phyloP scores from a whole-genome alignment of 1,140 invertebrate genomes.

The Drosophila tsacasi region DNA sequence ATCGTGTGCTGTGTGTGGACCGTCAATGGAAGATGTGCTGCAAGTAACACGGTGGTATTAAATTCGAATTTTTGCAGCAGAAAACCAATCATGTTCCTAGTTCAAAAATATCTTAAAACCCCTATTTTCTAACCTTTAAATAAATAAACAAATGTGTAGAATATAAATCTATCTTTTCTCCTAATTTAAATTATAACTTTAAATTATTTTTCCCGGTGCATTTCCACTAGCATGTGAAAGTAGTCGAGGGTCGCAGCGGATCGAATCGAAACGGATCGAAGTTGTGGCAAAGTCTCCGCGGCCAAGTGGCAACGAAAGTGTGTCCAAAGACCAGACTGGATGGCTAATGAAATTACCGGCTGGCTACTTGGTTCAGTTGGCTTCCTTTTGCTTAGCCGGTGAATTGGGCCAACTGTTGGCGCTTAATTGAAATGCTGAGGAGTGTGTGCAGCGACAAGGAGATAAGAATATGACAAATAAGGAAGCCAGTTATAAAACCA shows the following conservation, averaged over 20 bases:
- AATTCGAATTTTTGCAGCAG: not conserved
- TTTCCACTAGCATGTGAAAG: constrained; percentile 46
- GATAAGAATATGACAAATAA: constrained; percentile 50
- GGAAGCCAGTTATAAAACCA: constrained; percentile 37
- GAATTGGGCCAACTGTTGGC: constrained; percentile 38
- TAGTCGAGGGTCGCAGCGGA: constrained; percentile 43
- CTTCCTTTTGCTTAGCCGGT: constrained; percentile 26
- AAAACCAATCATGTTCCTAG: accelerated
- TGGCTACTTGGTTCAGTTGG: constrained; percentile 18
- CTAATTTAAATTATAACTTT: not conserved
- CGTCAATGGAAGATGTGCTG: constrained; percentile 40
- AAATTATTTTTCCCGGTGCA: constrained; percentile 11
- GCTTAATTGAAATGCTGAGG: constrained; percentile 49
- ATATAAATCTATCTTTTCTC: not conserved
- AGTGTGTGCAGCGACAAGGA: constrained; percentile 18
- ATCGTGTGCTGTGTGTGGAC: constrained; percentile 55
- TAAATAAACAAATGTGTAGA: not conserved
- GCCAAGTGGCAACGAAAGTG: constrained; percentile 50
- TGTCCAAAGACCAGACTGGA: constrained; percentile 51
- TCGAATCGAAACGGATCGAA: constrained; percentile 47
- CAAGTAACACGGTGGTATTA: constrained; percentile 19
- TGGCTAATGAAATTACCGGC: constrained; percentile 52
- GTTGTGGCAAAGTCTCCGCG: constrained; percentile 9
- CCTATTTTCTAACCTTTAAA: not conserved
- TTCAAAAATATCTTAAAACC: not conserved